Percentiles rank a stretch among this genome's conserved stretches.
These are phyloP conservation scores for Dolichopus griseipennis DNA, from an alignment of 2,888 invertebrate species.

Conservation along the genomic window DNA sequence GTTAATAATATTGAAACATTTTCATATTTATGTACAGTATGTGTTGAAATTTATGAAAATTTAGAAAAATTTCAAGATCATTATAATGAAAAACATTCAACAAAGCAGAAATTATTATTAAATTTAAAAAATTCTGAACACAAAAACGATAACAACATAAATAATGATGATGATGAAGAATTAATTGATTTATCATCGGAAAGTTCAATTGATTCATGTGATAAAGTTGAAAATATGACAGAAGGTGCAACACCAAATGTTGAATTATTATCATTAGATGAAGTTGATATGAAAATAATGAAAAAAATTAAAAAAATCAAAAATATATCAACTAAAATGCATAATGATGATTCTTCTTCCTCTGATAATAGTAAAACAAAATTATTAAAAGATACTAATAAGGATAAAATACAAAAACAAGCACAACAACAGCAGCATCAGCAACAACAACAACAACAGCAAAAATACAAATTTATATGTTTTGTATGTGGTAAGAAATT, in stretches of 20 bases:
- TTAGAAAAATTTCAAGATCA: slow-evolving; percentile 1
- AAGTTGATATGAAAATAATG: neutral
- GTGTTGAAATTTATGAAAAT: neutral
- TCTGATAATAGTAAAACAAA: neutral
- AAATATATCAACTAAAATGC: neutral
- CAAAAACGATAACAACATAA: neutral
- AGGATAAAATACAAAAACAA: too few species aligned
- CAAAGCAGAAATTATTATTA: neutral
- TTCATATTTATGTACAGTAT: neutral
- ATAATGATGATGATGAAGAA: neutral
- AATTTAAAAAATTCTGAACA: neutral
- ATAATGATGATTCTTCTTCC: neutral
- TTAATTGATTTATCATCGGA: neutral
- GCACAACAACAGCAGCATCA: too few species aligned
- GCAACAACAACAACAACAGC: too few species aligned
- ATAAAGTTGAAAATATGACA: neutral
- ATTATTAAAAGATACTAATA: neutral
- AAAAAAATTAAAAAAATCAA: slow-evolving; percentile 2
- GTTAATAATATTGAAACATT: neutral
- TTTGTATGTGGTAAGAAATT: neutral
- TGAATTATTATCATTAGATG: neutral
- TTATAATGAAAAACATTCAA: neutral
- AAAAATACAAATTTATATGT: neutral
- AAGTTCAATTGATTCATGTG: neutral
- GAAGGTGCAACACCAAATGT: too few species aligned